phyloP scores from a whole-genome alignment of 1,140 invertebrate genomes.

The Psilanteris sp. region DNA sequence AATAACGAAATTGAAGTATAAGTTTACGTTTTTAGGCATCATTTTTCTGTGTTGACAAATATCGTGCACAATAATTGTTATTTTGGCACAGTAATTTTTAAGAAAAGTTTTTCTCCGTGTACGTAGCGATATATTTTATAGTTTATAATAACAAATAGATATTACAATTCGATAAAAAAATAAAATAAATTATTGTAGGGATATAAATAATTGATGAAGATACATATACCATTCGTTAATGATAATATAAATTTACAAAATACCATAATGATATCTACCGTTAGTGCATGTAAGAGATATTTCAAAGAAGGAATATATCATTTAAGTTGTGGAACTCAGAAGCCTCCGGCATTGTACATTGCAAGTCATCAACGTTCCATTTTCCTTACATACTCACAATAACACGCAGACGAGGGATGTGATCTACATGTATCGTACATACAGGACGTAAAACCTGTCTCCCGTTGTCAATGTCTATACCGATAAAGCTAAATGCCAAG shows the following conservation, averaged over 20 bases:
- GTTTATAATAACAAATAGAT: too few relatives aligned
- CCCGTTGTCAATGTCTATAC: constrained; percentile 63
- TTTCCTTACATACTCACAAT: constrained; percentile 38
- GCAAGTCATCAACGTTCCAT: constrained; percentile 19
- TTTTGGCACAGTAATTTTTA: too few relatives aligned
- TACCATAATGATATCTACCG: background rate
- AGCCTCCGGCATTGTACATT: constrained; percentile 24
- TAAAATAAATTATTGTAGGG: too few relatives aligned
- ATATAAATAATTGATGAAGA: too few relatives aligned
- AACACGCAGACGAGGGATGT: constrained; percentile 31
- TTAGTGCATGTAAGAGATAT: constrained; percentile 5
- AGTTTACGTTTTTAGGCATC: too few relatives aligned
- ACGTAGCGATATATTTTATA: too few relatives aligned
- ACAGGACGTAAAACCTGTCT: constrained; percentile 70
- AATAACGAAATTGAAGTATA: too few relatives aligned
- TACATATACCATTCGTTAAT: too few relatives aligned
- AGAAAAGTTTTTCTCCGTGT: too few relatives aligned
- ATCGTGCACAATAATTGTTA: too few relatives aligned
- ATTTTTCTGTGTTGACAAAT: too few relatives aligned
- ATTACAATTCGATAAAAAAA: too few relatives aligned
- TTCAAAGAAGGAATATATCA: constrained; percentile 21
- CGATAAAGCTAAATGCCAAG: constrained; percentile 63
- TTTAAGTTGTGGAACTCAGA: constrained; percentile 13
- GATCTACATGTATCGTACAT: constrained; percentile 48
- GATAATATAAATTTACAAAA: constrained; percentile 5